A percentile compares a stretch with the other conserved stretches of the same genome.
phyloP scores from a whole-genome alignment of 2,797 vertebrate species.

The Sitta carolinensis region DNA sequence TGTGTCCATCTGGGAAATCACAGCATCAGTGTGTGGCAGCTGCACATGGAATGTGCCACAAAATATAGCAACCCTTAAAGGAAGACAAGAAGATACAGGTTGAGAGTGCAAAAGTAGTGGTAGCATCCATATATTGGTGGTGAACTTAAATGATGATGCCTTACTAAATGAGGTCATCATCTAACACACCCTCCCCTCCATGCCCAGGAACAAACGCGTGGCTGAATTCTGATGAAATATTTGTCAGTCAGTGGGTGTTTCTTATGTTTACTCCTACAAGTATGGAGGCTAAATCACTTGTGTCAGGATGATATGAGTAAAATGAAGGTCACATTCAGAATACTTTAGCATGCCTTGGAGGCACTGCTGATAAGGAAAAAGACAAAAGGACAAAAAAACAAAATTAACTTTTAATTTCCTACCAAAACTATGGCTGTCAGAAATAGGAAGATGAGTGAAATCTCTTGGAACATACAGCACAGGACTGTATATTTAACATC shows the following conservation, averaged over 20 bases:
- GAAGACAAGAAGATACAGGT: not conserved
- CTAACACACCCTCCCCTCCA: not conserved
- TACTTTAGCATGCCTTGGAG: slow-evolving; percentile 65
- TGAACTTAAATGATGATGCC: not conserved
- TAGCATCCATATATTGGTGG: not conserved
- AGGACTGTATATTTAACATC: slow-evolving; percentile 28
- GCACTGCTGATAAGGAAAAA: slow-evolving; percentile 72
- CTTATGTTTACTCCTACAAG: slow-evolving; percentile 66
- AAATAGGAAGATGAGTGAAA: slow-evolving; percentile 29
- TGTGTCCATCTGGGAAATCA: not conserved
- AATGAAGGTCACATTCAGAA: slow-evolving; percentile 76
- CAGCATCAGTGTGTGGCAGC: not conserved
- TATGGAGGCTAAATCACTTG: slow-evolving; percentile 66
- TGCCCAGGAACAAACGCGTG: not conserved
- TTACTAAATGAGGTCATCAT: slow-evolving; percentile 5
- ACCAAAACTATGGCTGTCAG: slow-evolving; percentile 44
- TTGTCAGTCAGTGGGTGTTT: slow-evolving; percentile 57
- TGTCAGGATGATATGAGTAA: slow-evolving; percentile 71
- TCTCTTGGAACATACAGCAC: slow-evolving; percentile 6
- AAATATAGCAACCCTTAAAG: not conserved
- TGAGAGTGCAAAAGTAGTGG: not conserved
- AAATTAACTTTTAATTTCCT: slow-evolving; percentile 76
- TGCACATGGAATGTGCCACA: not conserved
- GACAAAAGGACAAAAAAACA: slow-evolving; percentile 69
- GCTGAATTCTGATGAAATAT: slow-evolving; percentile 45